Evolutionary conservation across 2,113 vertebrate genomes (phyloP), one percentile per base, ranked within the genome.

Genomic region (Cricetomys ansorgei): DNA sequence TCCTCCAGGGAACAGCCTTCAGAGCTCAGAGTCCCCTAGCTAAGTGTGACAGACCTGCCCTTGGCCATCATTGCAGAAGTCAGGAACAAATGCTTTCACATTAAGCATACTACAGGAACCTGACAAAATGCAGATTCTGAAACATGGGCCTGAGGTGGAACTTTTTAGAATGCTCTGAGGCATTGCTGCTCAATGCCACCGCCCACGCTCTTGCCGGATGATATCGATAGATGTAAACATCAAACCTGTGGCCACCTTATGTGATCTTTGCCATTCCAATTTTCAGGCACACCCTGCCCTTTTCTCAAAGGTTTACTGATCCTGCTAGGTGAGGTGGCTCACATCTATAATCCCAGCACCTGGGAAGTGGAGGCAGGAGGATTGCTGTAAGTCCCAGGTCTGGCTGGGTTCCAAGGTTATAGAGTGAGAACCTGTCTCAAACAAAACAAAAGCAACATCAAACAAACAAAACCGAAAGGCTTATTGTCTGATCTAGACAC

Each of bases 1-100:
- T 94, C 62, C 40, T 93, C 59, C 45, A 8, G n/a, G 67, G 88
- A 93, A 2, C 70, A 2, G 29, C 43, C 65, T 79, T 55, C 16
- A 9, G 37, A 53, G 72, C 37, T 34, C 77, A 15, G 48, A 12
- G 25, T 31, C 53, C 37, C 11, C 53, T 37, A 37, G 27, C 59
- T 23, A 8, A 6, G 2, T 55, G 88, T 67, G 9, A 23, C 8
- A 13, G 0, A 0, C 8, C 31, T 21, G 27, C 50, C 2, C 17
- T 21, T 10, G 21, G 73, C 40, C 55, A 37, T 48, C 81, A n/a
- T 57, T 37, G 1, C 7, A 4, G 31, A 25, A 50, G 37, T 45
- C 37, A 89, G 19, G 31, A 1, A 53, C 37, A 53, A 7, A 57
- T 0, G 19, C 48, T 70, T 50, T 57, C 40, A 43, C 31, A 0